phyloP scores from a whole-genome alignment of 1,140 invertebrate genomes.

The Harlomillsia oculata region DNA sequence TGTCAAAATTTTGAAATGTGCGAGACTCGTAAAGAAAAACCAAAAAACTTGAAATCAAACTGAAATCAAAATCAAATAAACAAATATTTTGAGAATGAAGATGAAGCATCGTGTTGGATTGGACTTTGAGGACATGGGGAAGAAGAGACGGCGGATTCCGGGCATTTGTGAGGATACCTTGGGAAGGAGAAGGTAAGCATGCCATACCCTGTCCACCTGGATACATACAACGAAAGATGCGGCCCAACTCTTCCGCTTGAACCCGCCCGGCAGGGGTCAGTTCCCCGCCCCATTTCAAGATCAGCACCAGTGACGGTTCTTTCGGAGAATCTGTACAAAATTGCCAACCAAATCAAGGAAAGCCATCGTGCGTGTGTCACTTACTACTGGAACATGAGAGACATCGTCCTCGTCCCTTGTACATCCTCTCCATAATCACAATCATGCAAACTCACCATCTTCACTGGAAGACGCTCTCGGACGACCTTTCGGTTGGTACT shows the following conservation, averaged over 20 bases:
- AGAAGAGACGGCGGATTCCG: not conserved
- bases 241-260: constrained; percentile 83
- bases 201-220: constrained; percentile 41
- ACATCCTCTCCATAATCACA: no score
- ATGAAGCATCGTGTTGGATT: no score
- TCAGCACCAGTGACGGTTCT: constrained; percentile 83
- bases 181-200: constrained; percentile 17
- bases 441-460: constrained; percentile 69
- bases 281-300: constrained; percentile 99
- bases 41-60: no score
- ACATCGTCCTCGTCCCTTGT: no score
- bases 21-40: no score
- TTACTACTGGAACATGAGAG: constrained; percentile 4
- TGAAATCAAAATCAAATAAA: no score
- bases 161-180: not conserved
- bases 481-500: constrained; percentile 92
- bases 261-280: constrained; percentile 81
- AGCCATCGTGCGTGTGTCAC: constrained; percentile 3
- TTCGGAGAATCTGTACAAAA: constrained; percentile 64
- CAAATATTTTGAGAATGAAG: no score
- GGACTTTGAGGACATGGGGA: no score
- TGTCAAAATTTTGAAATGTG: no score
- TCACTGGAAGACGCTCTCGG: constrained; percentile 88
- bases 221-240: constrained; percentile 98
- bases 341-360: constrained; percentile 36